phyloP scores from a whole-genome alignment of 2,888 invertebrate genomes.

The Diadromus collaris region DNA sequence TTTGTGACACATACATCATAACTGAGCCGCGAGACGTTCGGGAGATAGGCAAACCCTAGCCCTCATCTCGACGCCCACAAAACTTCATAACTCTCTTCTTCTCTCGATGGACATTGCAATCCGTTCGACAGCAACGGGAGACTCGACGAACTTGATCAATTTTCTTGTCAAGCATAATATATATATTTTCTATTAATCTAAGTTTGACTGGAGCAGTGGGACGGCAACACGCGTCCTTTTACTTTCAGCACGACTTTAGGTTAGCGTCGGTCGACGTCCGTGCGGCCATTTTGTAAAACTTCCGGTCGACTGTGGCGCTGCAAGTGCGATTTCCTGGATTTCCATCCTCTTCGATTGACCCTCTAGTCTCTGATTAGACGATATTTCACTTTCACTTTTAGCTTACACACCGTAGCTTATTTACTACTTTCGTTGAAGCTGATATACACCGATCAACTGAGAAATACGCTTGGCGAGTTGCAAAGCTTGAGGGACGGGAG shows the following conservation, averaged over 20 bases:
- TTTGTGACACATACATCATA: not conserved
- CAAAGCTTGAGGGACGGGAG: not conserved
- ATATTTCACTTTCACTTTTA: not conserved
- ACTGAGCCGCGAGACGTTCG: not conserved
- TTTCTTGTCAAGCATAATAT: not conserved
- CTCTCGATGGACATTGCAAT: not conserved
- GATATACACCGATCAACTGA: not conserved
- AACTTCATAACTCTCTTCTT: not conserved
- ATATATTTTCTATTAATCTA: not conserved
- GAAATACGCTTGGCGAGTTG: not conserved
- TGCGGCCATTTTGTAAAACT: not conserved
- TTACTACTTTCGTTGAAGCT: not conserved
- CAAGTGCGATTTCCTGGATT: not conserved
- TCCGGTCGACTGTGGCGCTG: not conserved
- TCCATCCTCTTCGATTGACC: not conserved
- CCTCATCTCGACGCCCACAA: not conserved
- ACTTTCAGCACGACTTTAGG: not conserved
- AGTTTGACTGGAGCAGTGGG: not conserved
- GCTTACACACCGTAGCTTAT: no score
- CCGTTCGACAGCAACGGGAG: not conserved
- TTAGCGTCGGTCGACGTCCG: not conserved
- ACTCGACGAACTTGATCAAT: not conserved
- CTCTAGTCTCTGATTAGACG: not conserved
- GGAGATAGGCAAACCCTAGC: not conserved
- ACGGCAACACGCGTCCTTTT: not conserved